phyloP scores from a whole-genome alignment of 2,797 vertebrate species.

The Psittacula derbiana region DNA sequence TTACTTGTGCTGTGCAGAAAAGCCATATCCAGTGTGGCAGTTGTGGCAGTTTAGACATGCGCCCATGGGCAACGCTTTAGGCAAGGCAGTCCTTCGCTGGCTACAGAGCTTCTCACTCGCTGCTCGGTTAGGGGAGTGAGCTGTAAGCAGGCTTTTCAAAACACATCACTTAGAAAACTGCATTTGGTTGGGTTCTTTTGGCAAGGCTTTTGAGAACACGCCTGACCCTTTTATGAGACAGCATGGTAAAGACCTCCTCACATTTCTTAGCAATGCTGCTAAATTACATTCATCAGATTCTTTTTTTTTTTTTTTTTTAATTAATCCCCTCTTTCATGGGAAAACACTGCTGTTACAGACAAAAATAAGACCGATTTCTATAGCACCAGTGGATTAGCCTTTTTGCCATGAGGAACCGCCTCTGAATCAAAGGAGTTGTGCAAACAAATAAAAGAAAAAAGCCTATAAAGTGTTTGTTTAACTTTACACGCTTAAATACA shows the following conservation, averaged over 20 bases:
- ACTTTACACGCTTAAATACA: conserved; percentile 62
- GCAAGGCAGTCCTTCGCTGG: conserved; percentile 71
- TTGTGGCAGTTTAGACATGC: conserved; percentile 71
- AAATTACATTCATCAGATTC: conserved; percentile 50
- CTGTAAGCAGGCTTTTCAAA: conserved; percentile 68
- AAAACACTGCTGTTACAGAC: conserved; percentile 48
- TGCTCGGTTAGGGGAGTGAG: conserved; percentile 65
- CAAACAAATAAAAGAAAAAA: conserved; percentile 62
- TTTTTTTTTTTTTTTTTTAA: background rate
- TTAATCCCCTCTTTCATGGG: conserved; percentile 62
- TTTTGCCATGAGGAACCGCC: conserved; percentile 67
- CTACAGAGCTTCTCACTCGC: conserved; percentile 61
- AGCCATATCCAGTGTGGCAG: conserved; percentile 73
- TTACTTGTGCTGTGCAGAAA: conserved; percentile 76
- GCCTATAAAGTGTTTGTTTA: conserved; percentile 62
- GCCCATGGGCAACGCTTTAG: conserved; percentile 63
- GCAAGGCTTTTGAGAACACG: conserved; percentile 57
- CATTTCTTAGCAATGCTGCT: conserved; percentile 52
- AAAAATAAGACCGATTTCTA: conserved; percentile 42
- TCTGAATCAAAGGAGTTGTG: conserved; percentile 56
- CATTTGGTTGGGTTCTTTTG: conserved; percentile 60
- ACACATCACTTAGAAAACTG: conserved; percentile 66
- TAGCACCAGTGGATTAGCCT: conserved; percentile 63
- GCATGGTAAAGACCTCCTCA: conserved; percentile 27
- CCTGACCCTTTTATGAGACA: conserved; percentile 56